Evolutionary conservation across 1,140 invertebrate species (phyloP), one percentile per base, ranked within the genome.

Genomic region (Nautilus pompilius): DNA sequence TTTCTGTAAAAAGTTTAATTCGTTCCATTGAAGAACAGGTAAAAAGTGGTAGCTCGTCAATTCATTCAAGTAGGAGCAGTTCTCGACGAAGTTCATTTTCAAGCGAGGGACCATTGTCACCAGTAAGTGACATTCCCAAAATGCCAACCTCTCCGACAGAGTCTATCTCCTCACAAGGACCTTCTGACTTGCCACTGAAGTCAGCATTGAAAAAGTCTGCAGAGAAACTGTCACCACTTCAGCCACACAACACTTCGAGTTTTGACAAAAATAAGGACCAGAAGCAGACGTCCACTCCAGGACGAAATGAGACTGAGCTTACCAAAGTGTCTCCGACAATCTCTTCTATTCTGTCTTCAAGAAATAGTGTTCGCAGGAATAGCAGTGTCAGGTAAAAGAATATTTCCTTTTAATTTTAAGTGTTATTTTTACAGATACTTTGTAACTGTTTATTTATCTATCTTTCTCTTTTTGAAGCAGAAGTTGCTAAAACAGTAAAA

Each of bases 1-100:
- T 93, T 4, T 93, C 91, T 0, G 93, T 96, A 1, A 93, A 93
- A 78, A 91, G 89, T 51, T 82, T 96, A 4, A 94, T 96, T 60
- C 91, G 93, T 72, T 92, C 90, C 66, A 94, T 96, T 49, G 93
- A 96, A 80, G 74, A 79, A 32, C 88, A 92, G 70, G 89, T 90
- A 13, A 91, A 91, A 83, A 75, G 71, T 68, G 75, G 75, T 17
- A 71, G 73, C 51, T 74, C 76, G 8, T 77, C 79, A 33, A 69
- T 75, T 13, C 72, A 75, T 53, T 77, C 77, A 46, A 78, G 76
- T 68, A 71, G 69, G 29, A 68, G 68, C 48, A 75, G 67, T 45
- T 80, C 76, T 3, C 67, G 75, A 5, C 70, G 76, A 22, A 77
- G 74, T 62, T 79, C 76, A 45, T 67, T 73, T 57, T 65, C 60